Base-by-base conservation (phyloP, 2,888 invertebrate genomes). In the Lacanobia wlatinum region DNA sequence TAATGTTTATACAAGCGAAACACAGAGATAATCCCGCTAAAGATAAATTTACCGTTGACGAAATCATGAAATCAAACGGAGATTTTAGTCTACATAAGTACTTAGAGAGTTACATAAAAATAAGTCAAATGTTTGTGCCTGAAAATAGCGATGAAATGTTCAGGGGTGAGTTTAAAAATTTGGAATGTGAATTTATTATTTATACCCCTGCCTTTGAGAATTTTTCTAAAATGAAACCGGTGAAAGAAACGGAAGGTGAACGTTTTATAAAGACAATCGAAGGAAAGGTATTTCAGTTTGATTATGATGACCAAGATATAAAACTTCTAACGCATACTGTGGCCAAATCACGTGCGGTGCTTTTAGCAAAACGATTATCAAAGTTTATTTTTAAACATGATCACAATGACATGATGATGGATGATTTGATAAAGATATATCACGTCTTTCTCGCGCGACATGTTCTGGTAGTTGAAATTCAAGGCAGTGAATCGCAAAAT, bases 1-100 rank as follows among this genome's bases (percentile, higher is more conserved):
- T 84, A 6, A 23, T 86, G 16, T 87, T 87, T 28, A 28, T 87
- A n/a, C 87, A 87, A 82, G 83, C 83, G 3, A 87, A 87, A 56
- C 85, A 86, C 50, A 83, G 58, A 74, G 78, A 80, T 34, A 70
- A 82, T 65, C 81, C 81, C 0, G 40, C 60, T 34, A 76, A 73
- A 67, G 80, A 73, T 10, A 83, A 65, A 53, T 60, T 85, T n/a
- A 84, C 76, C 3, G 52, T 76, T 1, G 67, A 75, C 0, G 80
- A 83, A 38, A 59, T 85, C 14, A 63, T 77, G 16, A 76, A 78
- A 56, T 46, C 53, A 21, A 73, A 77, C 5, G 75, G 73, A 6
- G 80, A 83, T 21, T 78, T 80, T 23, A 75, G 75, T 62, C 53
- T 84, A 23, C 56, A 72, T 43, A 83, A 85, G 70, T 85, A 86